Conservation (phyloP, 2,888 invertebrate species). For the Acronicta aceris region DNA sequence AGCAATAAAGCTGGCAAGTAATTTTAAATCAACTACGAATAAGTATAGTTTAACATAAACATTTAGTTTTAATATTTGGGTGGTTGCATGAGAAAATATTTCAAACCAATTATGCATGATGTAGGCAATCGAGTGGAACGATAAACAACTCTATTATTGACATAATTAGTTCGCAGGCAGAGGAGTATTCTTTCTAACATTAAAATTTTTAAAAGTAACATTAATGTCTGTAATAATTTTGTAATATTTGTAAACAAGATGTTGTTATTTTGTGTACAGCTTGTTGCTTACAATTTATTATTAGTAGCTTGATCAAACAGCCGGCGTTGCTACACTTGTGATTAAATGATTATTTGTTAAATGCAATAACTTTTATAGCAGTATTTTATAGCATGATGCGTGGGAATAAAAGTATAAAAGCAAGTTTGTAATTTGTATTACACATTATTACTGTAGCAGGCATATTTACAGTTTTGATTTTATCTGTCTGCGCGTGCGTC, state of each 20-base stretch:
- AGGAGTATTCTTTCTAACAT: conserved; percentile 64
- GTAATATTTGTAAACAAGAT: conserved; percentile 64
- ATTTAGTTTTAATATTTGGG: conserved; percentile 57
- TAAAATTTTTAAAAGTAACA: conserved; percentile 62
- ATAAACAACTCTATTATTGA: conserved; percentile 81
- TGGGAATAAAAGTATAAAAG: conserved; percentile 41
- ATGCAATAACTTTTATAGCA: conserved; percentile 49
- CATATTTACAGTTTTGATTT: background rate
- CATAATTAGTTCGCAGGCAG: conserved; percentile 74
- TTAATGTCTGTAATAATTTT: conserved; percentile 63
- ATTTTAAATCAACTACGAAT: conserved; percentile 67
- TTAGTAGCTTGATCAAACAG: conserved; percentile 51
- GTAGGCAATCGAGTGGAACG: conserved; percentile 69
- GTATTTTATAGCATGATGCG: conserved; percentile 35
- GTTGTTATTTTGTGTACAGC: conserved; percentile 54
- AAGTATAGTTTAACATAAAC: conserved; percentile 57
- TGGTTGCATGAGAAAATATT: conserved; percentile 75
- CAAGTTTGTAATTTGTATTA: conserved; percentile 6
- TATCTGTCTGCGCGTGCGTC: too few relatives aligned
- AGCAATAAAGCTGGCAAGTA: conserved; percentile 61
- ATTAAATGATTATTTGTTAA: conserved; percentile 57
- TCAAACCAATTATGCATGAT: conserved; percentile 71
- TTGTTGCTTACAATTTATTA: conserved; percentile 48
- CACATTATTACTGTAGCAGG: conserved; percentile 3
- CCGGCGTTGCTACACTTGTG: conserved; percentile 38